Percentiles rank a stretch among this genome's conserved stretches.
phyloP scores from a whole-genome alignment of 2,888 invertebrate genomes.

The Pandemis heparana region DNA sequence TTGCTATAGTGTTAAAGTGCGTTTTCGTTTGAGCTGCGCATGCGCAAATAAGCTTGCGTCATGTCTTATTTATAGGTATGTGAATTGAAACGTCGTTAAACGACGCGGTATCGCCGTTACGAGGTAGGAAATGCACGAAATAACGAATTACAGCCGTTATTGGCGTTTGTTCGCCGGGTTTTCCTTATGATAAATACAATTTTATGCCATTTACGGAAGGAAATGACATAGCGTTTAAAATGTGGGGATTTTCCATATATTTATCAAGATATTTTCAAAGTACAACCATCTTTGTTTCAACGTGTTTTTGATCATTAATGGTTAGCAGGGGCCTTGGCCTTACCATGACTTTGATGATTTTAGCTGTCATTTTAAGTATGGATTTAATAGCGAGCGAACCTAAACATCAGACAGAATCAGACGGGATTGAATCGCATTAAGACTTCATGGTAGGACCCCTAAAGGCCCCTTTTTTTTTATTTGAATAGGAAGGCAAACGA shows the following conservation, averaged over 20 bases:
- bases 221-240: background rate
- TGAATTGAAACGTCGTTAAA: constrained; percentile 37
- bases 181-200: background rate
- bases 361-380: too few relatives aligned
- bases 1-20: background rate
- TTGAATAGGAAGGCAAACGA: too few relatives aligned
- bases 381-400: too few relatives aligned
- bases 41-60: constrained; percentile 30
- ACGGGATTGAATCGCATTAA: too few relatives aligned
- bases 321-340: too few relatives aligned
- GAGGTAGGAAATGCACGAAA: constrained; percentile 14
- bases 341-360: too few relatives aligned
- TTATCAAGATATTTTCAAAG: background rate
- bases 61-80: constrained; percentile 34
- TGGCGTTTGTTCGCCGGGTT: background rate
- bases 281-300: too few relatives aligned
- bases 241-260: background rate
- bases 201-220: background rate
- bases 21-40: background rate
- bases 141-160: background rate
- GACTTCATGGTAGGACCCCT: too few relatives aligned
- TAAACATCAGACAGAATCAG: too few relatives aligned
- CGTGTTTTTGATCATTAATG: too few relatives aligned
- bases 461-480: too few relatives aligned
- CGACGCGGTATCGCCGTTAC: constrained; percentile 35